Percentiles rank a stretch among this genome's conserved stretches.
Evolutionary conservation across 92 coral and sea anemone genomes (phyloP).

Genomic region (Epizoanthus fatuus): DNA sequence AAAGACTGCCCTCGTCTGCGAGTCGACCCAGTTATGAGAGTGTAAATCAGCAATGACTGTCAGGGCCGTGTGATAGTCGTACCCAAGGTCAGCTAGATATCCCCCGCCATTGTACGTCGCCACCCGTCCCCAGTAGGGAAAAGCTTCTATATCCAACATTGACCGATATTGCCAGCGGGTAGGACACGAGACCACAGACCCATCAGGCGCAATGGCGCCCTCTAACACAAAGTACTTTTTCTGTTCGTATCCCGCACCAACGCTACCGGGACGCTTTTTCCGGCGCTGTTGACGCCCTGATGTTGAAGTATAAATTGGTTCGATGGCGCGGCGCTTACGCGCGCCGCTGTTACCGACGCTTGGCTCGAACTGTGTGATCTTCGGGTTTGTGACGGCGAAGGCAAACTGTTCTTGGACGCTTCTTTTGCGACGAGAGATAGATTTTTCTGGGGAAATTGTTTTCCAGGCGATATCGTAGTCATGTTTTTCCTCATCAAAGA

Average conservation of each 20-base stretch:
- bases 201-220: conserved; percentile 80
- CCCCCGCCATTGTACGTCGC: conserved; percentile 92
- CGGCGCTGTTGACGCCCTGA: conserved; percentile 90
- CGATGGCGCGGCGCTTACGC: conserved; percentile 89
- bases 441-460: conserved; percentile 55
- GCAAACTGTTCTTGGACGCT: conserved; percentile 81
- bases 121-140: conserved; percentile 93
- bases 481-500: conserved; percentile 60
- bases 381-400: conserved; percentile 36
- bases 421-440: conserved; percentile 68
- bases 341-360: background rate
- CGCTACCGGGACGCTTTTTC: conserved; percentile 50
- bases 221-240: conserved; percentile 81
- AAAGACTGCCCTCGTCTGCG: conserved; percentile 80
- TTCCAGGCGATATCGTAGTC: conserved; percentile 85
- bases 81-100: conserved; percentile 90
- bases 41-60: conserved; percentile 92
- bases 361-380: conserved; percentile 40
- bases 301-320: conserved; percentile 81
- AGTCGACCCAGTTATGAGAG: conserved; percentile 87
- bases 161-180: conserved; percentile 88
- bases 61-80: conserved; percentile 87
- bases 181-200: conserved; percentile 87
- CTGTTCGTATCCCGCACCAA: conserved; percentile 42
- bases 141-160: conserved; percentile 80